Percentiles rank a stretch among this genome's conserved stretches.
Conservation (phyloP, 2,797 vertebrate genomes). For the Falco peregrinus region DNA sequence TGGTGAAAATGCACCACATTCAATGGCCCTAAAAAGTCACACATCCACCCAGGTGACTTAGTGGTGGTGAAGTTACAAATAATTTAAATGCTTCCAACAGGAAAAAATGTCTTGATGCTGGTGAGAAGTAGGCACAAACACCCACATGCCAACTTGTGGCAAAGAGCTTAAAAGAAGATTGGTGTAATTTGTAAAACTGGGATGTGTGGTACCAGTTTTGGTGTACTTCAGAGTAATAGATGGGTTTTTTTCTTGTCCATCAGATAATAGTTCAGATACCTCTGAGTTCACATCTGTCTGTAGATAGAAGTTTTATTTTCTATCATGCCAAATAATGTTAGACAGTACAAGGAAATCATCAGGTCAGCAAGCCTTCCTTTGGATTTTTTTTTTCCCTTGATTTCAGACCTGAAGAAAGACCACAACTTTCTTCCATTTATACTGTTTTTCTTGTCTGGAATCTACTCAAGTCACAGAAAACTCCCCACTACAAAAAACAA, state of each 20-base stretch:
- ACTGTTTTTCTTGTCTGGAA: background rate
- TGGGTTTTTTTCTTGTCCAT: fast-evolving
- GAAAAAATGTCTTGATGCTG: background rate
- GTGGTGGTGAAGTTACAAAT: background rate
- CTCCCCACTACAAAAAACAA: fast-evolving
- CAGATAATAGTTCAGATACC: background rate
- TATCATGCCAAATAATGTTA: background rate
- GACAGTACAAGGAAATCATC: background rate
- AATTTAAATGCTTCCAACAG: background rate
- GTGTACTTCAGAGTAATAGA: background rate
- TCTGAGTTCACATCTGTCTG: background rate
- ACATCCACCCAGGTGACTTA: background rate
- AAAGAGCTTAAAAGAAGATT: background rate
- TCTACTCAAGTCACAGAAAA: background rate
- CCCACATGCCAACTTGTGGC: fast-evolving
- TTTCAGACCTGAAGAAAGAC: background rate
- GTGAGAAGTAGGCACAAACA: background rate
- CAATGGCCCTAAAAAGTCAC: background rate
- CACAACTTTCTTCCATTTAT: background rate
- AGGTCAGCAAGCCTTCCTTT: background rate
- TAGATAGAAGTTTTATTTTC: background rate
- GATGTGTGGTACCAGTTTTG: fast-evolving
- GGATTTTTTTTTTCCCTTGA: no score
- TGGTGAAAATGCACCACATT: background rate
- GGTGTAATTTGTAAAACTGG: background rate